These are phyloP conservation scores for Esox lucius DNA, from an alignment of 2,797 vertebrate genomes.

Conservation along the genomic window DNA sequence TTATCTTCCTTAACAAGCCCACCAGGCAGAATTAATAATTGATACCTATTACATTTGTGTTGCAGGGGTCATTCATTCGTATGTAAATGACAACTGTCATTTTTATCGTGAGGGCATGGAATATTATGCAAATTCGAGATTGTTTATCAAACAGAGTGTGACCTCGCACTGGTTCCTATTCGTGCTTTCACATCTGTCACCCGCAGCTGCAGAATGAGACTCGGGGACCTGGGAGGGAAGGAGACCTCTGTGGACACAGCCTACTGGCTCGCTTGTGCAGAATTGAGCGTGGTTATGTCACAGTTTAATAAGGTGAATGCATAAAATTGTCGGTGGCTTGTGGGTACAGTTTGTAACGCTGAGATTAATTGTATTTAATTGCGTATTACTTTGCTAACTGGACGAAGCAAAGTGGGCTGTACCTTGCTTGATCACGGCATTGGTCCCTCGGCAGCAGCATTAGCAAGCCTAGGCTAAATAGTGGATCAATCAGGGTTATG, in stretches of 20 bases:
- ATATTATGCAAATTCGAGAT: constrained; percentile 13
- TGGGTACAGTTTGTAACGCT: neutral
- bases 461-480: neutral
- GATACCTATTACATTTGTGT: constrained; percentile 49
- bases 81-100: constrained; percentile 47
- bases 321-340: neutral
- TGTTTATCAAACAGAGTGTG: constrained; percentile 34
- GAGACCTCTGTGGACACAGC: neutral
- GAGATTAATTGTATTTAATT: neutral
- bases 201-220: neutral
- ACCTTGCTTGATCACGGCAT: neutral
- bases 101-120: constrained; percentile 30
- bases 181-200: neutral
- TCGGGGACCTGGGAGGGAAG: neutral
- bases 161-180: neutral
- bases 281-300: constrained; percentile 1
- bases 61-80: constrained; percentile 41
- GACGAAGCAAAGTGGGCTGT: neutral
- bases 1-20: constrained; percentile 17
- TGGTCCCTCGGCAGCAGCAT: neutral
- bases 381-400: neutral
- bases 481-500: neutral
- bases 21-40: constrained; percentile 48
- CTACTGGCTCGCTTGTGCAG: neutral
- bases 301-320: neutral